Base-by-base conservation (phyloP, 2,888 invertebrate species). In the Adineta ricciae region DNA sequence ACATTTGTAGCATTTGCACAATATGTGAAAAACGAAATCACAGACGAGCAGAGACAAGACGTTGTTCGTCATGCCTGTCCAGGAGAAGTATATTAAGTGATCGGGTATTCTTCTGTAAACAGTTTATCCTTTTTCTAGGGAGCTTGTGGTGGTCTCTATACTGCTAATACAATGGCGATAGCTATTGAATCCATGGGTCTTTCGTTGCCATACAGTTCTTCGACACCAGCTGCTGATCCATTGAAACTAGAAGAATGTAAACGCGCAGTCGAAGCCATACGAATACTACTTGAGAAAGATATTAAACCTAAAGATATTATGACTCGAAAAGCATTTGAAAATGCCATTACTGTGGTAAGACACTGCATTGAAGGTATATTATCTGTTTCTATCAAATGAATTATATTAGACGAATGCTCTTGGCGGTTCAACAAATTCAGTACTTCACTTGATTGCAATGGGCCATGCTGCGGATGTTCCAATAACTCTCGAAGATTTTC, bases 131-230 rank as follows among this genome's bases (percentile, higher is more conserved):
- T 16, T 64, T 19, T 64, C 16, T 32, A 64, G 32, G 85, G 85
- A 56, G 84, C 85, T 36, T 85, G 85, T 73, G 85, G 84, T 27
- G 85, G 85, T 36, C 27, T 85, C 24, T 85, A 85, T 73, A 85
- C 85, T 49, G 85, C 85, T n/a, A 85, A 85, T 78, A 85, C 85
- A 36, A 85, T 85, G 85, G 83, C 85, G n/a, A n/a, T 46, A 46
- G 85, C 84, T 9, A 84, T 85, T n/a, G 85, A 85, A 84, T 64
- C 85, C 3, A 49, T 85, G 49, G 85, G 85, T 49, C 85, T 85
- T 84, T 38, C 84, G 24, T 64, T 85, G n/a, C 84, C 85, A 16
- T 72, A 84, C 38, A 73, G 73, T 50, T 83, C 85, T 24, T 72
- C 84, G 32, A 41, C 50, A 49, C 73, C 83, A n/a, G 85, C 85